A percentile compares a stretch with the other conserved stretches of the same genome.
Conservation (phyloP, 1,140 invertebrate genomes). For the Megalopta genalis region DNA sequence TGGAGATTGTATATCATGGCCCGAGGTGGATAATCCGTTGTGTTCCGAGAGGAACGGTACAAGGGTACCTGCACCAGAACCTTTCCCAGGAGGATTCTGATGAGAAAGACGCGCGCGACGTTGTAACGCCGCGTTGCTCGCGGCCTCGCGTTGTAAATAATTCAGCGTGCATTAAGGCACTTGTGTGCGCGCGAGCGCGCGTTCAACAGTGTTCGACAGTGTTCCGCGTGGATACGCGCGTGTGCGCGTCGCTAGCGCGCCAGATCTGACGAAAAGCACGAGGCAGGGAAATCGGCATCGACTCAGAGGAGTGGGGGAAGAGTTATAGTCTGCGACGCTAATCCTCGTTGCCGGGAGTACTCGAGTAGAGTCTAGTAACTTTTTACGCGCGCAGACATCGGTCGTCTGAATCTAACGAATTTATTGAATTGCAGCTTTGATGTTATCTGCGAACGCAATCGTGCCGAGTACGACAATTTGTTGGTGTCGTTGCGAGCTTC, state of each 20-base stretch:
- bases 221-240: no score
- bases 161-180: constrained; percentile 38
- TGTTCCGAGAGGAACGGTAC: neutral
- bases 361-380: neutral
- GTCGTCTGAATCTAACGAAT: neutral
- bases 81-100: constrained; percentile 44
- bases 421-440: neutral
- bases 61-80: constrained; percentile 10
- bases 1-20: constrained; percentile 44
- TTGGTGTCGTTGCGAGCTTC: no score
- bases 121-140: constrained; percentile 13
- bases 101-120: constrained; percentile 1
- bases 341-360: neutral
- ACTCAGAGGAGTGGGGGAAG: neutral
- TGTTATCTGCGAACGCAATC: no score
- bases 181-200: no score
- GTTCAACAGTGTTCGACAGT: no score
- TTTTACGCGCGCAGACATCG: neutral
- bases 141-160: constrained; percentile 28
- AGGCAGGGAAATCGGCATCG: neutral
- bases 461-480: no score
- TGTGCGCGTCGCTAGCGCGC: no score
- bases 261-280: neutral
- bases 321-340: neutral
- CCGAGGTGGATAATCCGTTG: constrained; percentile 33